phyloP scores from a whole-genome alignment of 2,113 vertebrate species.

The Campylorhamphus procurvoides region DNA sequence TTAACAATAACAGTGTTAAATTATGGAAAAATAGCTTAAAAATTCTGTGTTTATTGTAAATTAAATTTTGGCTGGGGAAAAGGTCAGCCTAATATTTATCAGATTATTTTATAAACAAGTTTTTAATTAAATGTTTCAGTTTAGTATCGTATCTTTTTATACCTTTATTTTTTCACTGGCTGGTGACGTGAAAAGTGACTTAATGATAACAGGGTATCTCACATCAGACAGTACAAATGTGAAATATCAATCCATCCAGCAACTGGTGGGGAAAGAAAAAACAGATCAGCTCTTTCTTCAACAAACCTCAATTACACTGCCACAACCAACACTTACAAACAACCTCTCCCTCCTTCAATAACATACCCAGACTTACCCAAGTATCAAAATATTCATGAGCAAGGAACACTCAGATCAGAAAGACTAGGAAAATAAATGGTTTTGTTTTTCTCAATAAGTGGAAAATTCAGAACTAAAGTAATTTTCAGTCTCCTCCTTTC shows the following conservation, averaged over 20 bases:
- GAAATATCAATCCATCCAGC: neutral
- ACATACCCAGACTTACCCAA: rapidly evolving
- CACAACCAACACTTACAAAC: neutral
- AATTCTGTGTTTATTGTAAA: neutral
- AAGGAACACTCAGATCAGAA: neutral
- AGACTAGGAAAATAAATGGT: neutral
- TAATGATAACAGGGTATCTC: neutral
- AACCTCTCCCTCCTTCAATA: neutral
- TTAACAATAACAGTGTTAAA: neutral
- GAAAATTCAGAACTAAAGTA: neutral
- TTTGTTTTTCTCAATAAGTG: neutral
- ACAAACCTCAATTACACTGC: neutral
- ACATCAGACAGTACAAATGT: neutral
- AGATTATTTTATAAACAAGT: neutral
- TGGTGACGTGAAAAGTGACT: neutral
- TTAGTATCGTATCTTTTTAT: neutral
- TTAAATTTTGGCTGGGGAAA: neutral
- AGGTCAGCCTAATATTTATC: neutral
- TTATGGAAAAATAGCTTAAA: neutral
- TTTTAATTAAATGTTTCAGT: neutral
- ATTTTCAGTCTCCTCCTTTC: neutral
- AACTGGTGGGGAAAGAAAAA: neutral
- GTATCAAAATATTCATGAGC: neutral
- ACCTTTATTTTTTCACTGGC: neutral
- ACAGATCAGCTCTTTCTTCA: neutral